A percentile compares a stretch with the other conserved stretches of the same genome.
phyloP scores from a whole-genome alignment of 2,797 vertebrate genomes.

The Adrianichthys oophorus region DNA sequence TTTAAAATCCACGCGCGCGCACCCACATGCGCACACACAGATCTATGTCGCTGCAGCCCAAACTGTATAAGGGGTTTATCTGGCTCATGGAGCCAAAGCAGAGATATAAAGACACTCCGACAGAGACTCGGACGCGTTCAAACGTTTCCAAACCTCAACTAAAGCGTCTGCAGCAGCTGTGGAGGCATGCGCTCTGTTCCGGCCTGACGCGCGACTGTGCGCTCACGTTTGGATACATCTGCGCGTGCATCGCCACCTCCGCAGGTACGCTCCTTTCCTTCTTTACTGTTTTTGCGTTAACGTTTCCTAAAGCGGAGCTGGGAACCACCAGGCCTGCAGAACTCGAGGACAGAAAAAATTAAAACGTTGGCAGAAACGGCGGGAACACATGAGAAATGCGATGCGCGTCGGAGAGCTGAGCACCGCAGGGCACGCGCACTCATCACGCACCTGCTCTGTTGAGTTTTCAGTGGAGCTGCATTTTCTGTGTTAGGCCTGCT shows the following conservation, averaged over 20 bases:
- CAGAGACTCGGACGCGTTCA: constrained; percentile 64
- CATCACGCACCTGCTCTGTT: constrained; percentile 13
- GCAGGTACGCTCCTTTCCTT: constrained; percentile 48
- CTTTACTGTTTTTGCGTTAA: constrained; percentile 13
- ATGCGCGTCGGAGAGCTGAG: constrained; percentile 22
- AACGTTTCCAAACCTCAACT: constrained; percentile 60
- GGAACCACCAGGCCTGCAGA: constrained; percentile 15
- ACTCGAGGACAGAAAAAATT: constrained; percentile 6
- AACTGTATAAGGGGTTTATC: constrained; percentile 85
- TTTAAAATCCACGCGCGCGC: constrained; percentile 79
- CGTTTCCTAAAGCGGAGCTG: background rate
- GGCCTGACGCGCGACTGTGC: constrained; percentile 1
- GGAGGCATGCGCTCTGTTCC: constrained; percentile 11
- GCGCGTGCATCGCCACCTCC: constrained; percentile 36
- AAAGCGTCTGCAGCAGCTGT: constrained; percentile 59
- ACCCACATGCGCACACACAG: constrained; percentile 54
- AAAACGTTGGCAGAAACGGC: constrained; percentile 4
- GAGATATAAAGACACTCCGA: constrained; percentile 80
- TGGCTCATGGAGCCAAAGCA: constrained; percentile 75
- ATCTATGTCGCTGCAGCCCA: constrained; percentile 72
- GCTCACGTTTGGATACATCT: constrained; percentile 36
- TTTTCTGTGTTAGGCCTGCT: background rate
- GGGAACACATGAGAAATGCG: constrained; percentile 28
- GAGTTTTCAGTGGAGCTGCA: constrained; percentile 5
- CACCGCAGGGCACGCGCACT: constrained; percentile 34